Base-by-base conservation (phyloP, 2,113 vertebrate genomes). In the Polypterus bichir region DNA sequence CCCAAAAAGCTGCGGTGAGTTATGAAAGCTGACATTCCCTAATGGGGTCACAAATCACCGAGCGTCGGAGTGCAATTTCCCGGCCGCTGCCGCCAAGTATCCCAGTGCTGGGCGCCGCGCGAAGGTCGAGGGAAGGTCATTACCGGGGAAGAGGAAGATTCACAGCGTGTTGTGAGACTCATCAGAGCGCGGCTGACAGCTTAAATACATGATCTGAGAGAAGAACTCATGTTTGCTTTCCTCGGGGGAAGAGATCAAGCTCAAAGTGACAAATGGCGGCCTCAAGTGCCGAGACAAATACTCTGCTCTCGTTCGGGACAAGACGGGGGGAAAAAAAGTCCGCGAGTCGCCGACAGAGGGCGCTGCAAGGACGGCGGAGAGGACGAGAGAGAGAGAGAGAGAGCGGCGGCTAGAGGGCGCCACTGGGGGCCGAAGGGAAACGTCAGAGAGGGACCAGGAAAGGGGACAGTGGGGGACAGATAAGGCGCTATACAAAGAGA, bases 381-480 rank as follows among this genome's bases (percentile, higher is more conserved):
- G 65, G 57, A 56, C 47, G 61, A 54, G 48, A 59, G 59, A 59
- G 61, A 54, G 48, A 59, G 59, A 59, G 8, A 58, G 46, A 3
- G 59, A 27, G 59, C 7, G 5, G 46, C 6, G 45, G 47, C 11
- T 3, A 5, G 53, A 7, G 52, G n/a, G n/a, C n/a, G n/a, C n/a
- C n/a, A n/a, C n/a, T n/a, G n/a, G n/a, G n/a, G n/a, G n/a, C n/a
- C n/a, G 49, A 27, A 55, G 9, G 10, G 47, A 7, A 5, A 10
- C 44, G 44, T 9, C 48, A 56, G 55, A 59, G 53, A 47, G 49
- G 46, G 48, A 59, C 46, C 57, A 60, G n/a, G 62, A 10, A 48
- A 27, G 58, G 47, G 44, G 44, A 54, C 10, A 57, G 46, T 6
- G 27, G 59, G 10, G 27, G 27, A 7, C 7, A 46, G 11, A 11